Evolutionary conservation across 2,113 vertebrate genomes (phyloP).

Genomic region (Eurystomus gularis): DNA sequence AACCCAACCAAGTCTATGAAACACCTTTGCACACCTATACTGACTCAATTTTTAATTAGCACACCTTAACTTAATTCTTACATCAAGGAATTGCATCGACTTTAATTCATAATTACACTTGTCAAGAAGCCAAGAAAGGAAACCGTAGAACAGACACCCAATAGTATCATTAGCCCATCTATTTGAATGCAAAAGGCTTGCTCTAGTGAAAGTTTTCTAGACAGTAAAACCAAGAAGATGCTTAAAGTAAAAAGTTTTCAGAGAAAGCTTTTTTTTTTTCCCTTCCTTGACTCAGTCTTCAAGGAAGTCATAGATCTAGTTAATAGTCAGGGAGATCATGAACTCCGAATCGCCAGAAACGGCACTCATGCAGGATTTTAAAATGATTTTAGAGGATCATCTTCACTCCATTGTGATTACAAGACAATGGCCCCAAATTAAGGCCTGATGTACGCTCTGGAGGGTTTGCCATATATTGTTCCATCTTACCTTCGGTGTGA

Average conservation of each 20-base stretch:
- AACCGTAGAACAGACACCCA: background rate
- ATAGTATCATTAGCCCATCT: background rate
- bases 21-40: constrained; percentile 13
- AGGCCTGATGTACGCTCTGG: background rate
- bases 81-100: background rate
- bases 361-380: background rate
- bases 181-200: background rate
- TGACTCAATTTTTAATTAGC: constrained; percentile 47
- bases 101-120: constrained; percentile 11
- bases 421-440: constrained; percentile 49
- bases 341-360: background rate
- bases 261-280: background rate
- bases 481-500: background rate
- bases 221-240: background rate
- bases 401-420: constrained; percentile 24
- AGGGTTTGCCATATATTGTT: background rate
- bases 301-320: background rate
- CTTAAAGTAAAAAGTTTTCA: background rate
- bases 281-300: background rate
- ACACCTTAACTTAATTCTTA: background rate
- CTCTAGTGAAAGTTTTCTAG: background rate
- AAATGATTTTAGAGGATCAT: background rate
- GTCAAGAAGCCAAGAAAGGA: background rate
- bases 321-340: background rate
- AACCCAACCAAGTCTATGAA: background rate